phyloP scores from a whole-genome alignment of 2,113 vertebrate species.

The Zapornia atra region DNA sequence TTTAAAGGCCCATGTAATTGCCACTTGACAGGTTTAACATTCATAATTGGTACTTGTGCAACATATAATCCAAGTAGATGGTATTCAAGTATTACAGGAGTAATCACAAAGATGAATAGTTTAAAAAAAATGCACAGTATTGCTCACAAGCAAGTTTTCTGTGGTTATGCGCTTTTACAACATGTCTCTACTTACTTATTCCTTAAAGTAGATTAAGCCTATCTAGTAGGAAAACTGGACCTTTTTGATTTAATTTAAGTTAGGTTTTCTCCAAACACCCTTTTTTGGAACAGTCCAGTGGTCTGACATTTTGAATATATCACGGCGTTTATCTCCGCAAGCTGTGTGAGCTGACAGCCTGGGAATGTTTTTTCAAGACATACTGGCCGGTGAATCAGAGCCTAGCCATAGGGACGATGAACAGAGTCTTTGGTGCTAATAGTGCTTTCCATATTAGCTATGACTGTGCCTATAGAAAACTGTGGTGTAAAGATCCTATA shows the following conservation, averaged over 20 bases:
- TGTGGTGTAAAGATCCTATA: neutral
- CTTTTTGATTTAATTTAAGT: neutral
- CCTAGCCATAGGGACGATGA: neutral
- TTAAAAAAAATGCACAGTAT: neutral
- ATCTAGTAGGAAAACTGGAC: neutral
- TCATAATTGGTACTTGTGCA: constrained; percentile 38
- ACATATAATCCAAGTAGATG: constrained; percentile 12
- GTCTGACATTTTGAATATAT: neutral
- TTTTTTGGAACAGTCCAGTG: neutral
- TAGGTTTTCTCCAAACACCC: neutral
- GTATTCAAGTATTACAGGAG: neutral
- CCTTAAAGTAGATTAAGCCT: neutral
- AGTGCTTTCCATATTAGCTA: neutral
- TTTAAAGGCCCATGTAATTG: neutral
- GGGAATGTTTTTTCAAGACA: neutral
- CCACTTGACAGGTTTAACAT: constrained; percentile 12
- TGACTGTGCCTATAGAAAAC: neutral
- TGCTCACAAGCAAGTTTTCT: neutral
- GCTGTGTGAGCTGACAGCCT: neutral
- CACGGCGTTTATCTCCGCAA: neutral
- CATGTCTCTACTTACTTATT: neutral
- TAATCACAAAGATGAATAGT: neutral
- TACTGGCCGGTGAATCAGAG: neutral
- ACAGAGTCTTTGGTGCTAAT: neutral
- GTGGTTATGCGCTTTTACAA: neutral